Conservation (phyloP, 1,140 invertebrate species). For the Yoshiicerus persimilis region DNA sequence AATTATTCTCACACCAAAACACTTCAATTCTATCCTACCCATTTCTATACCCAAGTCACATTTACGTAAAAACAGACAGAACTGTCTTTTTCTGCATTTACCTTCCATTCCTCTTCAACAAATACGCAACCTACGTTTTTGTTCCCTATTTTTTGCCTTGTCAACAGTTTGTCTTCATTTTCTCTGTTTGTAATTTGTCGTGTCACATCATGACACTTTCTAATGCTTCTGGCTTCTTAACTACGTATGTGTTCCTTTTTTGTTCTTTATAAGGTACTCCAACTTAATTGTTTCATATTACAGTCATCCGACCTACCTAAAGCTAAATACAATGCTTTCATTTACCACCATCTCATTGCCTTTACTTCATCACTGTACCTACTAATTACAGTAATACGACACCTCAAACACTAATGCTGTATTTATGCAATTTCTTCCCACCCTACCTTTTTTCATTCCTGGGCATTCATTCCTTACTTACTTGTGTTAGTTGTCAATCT, state of each 20-base stretch:
- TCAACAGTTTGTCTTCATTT: slow-evolving; percentile 2
- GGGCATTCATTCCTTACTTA: not conserved
- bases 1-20: no score
- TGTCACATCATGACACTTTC: not conserved
- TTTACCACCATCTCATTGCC: not conserved
- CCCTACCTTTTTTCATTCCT: not conserved
- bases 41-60: no score
- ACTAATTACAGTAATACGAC: not conserved
- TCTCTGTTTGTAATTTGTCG: not conserved
- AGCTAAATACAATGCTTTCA: not conserved
- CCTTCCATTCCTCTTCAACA: not conserved
- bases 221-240: not conserved
- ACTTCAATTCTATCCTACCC: no score
- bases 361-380: not conserved
- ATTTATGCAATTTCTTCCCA: not conserved
- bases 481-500: not conserved
- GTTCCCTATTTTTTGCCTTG: not conserved
- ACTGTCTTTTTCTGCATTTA: no score
- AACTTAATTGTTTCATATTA: not conserved
- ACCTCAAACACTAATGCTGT: no score
- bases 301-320: not conserved
- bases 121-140: not conserved
- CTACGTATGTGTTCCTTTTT: not conserved
- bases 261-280: not conserved
- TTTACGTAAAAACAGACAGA: no score